Conservation (phyloP, 1,140 invertebrate genomes). For the Anoplophora glabripennis region DNA sequence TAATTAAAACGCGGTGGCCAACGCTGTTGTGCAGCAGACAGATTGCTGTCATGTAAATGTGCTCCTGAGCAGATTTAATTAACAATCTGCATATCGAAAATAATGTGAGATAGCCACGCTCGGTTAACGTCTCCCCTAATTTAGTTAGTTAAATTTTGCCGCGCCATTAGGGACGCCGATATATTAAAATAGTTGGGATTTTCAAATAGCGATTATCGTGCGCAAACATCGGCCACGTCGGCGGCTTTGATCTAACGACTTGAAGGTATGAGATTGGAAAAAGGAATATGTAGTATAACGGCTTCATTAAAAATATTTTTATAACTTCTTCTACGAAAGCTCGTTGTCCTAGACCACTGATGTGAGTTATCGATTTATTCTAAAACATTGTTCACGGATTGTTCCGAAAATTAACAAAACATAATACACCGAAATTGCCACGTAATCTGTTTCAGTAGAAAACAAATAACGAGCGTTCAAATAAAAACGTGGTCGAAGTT, state of each 20-base stretch:
- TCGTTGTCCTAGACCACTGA: too few species aligned
- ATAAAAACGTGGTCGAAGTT: too few species aligned
- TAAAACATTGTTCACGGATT: too few species aligned
- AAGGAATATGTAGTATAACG: too few species aligned
- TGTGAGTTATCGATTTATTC: too few species aligned
- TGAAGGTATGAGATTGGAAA: too few species aligned
- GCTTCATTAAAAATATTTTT: too few species aligned
- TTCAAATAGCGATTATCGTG: constrained; percentile 1
- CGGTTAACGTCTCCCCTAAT: constrained; percentile 39
- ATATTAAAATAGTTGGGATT: constrained; percentile 6
- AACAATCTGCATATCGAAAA: constrained; percentile 50
- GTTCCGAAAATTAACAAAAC: too few species aligned
- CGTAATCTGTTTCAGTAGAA: too few species aligned
- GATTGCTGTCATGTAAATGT: constrained; percentile 51
- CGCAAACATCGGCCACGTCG: neutral
- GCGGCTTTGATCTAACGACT: neutral
- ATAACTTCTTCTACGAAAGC: too few species aligned
- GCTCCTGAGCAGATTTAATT: constrained; percentile 48
- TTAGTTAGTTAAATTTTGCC: constrained; percentile 29
- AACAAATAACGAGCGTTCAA: too few species aligned
- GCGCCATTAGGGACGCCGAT: constrained; percentile 16
- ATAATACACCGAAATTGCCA: too few species aligned
- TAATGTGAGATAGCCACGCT: constrained; percentile 45
- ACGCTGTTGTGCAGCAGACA: constrained; percentile 43
- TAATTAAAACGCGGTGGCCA: constrained; percentile 44